These are phyloP conservation scores for Desoria tigrina DNA, from an alignment of 2,888 invertebrate genomes.

Conservation along the genomic window DNA sequence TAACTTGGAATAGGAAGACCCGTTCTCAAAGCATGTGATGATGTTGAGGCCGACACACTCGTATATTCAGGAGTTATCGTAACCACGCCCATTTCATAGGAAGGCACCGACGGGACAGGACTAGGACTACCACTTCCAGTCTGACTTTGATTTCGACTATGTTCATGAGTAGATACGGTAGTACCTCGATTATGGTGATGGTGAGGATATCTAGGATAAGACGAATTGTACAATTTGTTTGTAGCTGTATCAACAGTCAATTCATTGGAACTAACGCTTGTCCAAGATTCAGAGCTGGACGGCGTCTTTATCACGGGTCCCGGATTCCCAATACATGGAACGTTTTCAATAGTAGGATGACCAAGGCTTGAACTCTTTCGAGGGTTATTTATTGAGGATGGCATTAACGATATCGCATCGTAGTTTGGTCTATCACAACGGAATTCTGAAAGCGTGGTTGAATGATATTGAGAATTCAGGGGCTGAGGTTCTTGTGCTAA, in stretches of 20 bases:
- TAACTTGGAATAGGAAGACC: conserved; percentile 45
- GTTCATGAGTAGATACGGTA: conserved; percentile 17
- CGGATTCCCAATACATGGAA: conserved; percentile 28
- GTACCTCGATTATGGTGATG: conserved; percentile 16
- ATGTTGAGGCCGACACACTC: conserved; percentile 40
- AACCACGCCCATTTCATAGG: too few relatives aligned
- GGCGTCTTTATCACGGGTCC: conserved; percentile 44
- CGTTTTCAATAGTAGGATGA: conserved; percentile 30
- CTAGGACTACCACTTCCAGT: conserved; percentile 45
- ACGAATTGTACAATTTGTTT: conserved; percentile 49
- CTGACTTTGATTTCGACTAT: conserved; percentile 38
- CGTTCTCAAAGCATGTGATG: conserved; percentile 32
- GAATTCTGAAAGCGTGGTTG: neutral
- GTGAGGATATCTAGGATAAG: conserved; percentile 30
- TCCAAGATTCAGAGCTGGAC: conserved; percentile 53
- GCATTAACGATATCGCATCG: conserved; percentile 17
- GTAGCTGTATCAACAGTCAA: conserved; percentile 50
- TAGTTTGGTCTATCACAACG: neutral
- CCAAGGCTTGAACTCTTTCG: conserved; percentile 44
- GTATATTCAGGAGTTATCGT: conserved; percentile 50
- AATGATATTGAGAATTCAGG: neutral
- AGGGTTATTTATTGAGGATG: conserved; percentile 24
- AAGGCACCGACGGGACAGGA: conserved; percentile 52
- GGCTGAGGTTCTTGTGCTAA: neutral
- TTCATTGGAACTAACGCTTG: conserved; percentile 52